Evolutionary conservation across 1,140 invertebrate species (phyloP).

Genomic region (Platyscapa corneri): DNA sequence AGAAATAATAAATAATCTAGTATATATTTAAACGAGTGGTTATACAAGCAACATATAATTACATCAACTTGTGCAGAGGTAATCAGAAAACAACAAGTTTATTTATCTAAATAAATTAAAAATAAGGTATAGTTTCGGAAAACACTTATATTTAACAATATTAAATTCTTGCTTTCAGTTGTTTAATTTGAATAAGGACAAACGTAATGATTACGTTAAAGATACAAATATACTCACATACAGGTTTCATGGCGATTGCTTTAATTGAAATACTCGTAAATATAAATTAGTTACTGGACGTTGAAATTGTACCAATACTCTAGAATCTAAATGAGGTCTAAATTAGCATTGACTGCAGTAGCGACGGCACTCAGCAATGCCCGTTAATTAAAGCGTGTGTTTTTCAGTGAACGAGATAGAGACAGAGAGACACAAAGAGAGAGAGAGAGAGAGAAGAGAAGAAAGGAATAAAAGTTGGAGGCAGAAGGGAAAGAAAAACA

Average conservation of each 20-base stretch:
- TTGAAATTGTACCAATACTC: background rate
- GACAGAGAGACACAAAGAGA: background rate
- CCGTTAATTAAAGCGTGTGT: constrained; percentile 29
- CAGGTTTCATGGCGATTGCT: background rate
- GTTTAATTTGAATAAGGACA: too few species aligned
- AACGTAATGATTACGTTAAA: too few species aligned
- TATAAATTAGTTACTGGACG: background rate
- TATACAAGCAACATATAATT: too few species aligned
- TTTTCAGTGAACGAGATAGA: constrained; percentile 42
- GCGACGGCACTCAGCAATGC: background rate
- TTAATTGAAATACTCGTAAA: background rate
- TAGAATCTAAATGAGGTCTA: background rate
- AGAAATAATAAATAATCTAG: too few species aligned
- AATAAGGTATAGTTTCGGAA: too few species aligned
- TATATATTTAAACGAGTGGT: too few species aligned
- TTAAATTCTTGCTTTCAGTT: too few species aligned
- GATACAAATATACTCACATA: background rate
- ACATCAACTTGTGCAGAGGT: too few species aligned
- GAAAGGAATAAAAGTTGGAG: background rate
- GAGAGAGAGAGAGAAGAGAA: background rate
- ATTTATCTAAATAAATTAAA: too few species aligned
- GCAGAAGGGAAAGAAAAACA: background rate
- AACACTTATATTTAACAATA: too few species aligned
- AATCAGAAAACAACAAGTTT: too few species aligned
- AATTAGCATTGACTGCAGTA: background rate